A percentile compares a stretch with the other conserved stretches of the same genome.
phyloP scores from a whole-genome alignment of 1,140 invertebrate species.

The Drosophila lacertosa region DNA sequence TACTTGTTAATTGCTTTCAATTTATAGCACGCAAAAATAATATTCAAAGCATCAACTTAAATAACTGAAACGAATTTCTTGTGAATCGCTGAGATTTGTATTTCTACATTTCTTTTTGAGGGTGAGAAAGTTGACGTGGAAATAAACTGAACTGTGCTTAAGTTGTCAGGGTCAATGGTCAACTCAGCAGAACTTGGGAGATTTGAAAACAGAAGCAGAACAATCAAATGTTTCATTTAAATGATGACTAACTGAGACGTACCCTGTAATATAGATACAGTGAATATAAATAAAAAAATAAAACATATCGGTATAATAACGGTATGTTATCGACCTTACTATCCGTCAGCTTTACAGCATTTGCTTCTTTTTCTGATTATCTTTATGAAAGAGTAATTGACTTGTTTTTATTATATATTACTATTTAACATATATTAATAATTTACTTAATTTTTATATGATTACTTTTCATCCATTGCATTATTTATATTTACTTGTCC shows the following conservation, averaged over 20 bases:
- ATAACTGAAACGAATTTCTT: neutral
- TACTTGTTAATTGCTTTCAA: conserved; percentile 30
- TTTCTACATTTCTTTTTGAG: neutral
- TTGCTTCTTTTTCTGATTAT: too few relatives aligned
- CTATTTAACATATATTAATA: too few relatives aligned
- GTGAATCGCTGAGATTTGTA: conserved; percentile 3
- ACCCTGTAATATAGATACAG: too few relatives aligned
- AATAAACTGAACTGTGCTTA: neutral
- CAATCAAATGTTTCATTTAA: neutral
- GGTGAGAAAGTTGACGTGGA: neutral
- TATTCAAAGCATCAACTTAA: conserved; percentile 12
- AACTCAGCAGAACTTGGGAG: neutral
- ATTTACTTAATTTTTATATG: too few relatives aligned
- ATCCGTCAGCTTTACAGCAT: too few relatives aligned
- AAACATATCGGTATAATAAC: too few relatives aligned
- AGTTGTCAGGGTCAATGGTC: conserved; percentile 1
- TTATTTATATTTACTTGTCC: too few relatives aligned
- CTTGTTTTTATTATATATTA: too few relatives aligned
- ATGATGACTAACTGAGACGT: neutral
- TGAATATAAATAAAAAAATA: too few relatives aligned
- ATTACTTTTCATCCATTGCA: too few relatives aligned
- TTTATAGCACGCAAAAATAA: conserved; percentile 20
- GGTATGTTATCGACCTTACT: too few relatives aligned
- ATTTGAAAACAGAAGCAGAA: neutral
- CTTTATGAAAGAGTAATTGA: too few relatives aligned